These are phyloP conservation scores for Piliocolobus tephrosceles DNA, from an alignment of 2,113 vertebrate genomes.

Conservation along the genomic window DNA sequence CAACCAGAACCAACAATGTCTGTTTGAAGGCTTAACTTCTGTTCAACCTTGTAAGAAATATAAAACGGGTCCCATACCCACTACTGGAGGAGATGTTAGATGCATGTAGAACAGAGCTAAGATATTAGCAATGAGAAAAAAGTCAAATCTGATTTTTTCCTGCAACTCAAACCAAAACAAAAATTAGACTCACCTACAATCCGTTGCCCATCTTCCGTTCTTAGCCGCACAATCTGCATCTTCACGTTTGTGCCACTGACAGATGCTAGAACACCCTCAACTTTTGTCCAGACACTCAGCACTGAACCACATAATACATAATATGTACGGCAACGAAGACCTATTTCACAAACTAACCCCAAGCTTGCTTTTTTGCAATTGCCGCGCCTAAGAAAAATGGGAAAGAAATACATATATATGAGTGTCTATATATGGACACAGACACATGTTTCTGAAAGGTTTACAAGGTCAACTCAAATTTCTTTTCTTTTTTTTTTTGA, in stretches of 20 bases:
- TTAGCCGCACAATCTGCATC: constrained; percentile 97
- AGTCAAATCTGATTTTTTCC: not conserved
- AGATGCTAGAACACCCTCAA: constrained; percentile 95
- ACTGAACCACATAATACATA: constrained; percentile 97
- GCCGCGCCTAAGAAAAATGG: constrained; percentile 88
- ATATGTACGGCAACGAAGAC: constrained; percentile 95
- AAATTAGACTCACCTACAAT: constrained; percentile 91
- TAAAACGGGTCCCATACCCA: not conserved
- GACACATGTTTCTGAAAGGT: not conserved
- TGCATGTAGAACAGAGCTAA: not conserved
- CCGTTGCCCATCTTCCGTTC: constrained; percentile 97
- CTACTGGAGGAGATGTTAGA: not conserved
- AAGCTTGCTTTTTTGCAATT: constrained; percentile 97
- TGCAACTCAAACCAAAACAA: not conserved
- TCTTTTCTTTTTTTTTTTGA: no score
- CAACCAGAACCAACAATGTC: not conserved
- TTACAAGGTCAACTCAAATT: not conserved
- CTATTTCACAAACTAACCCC: constrained; percentile 96
- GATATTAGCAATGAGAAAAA: not conserved
- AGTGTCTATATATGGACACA: rapidly evolving
- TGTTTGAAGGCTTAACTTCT: not conserved
- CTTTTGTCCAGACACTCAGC: constrained; percentile 98
- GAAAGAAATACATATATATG: not conserved
- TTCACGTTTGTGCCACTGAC: constrained; percentile 97
- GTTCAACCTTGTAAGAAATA: not conserved